Evolutionary conservation across 2,888 invertebrate species (phyloP).

Genomic region (Bimastos eiseni): DNA sequence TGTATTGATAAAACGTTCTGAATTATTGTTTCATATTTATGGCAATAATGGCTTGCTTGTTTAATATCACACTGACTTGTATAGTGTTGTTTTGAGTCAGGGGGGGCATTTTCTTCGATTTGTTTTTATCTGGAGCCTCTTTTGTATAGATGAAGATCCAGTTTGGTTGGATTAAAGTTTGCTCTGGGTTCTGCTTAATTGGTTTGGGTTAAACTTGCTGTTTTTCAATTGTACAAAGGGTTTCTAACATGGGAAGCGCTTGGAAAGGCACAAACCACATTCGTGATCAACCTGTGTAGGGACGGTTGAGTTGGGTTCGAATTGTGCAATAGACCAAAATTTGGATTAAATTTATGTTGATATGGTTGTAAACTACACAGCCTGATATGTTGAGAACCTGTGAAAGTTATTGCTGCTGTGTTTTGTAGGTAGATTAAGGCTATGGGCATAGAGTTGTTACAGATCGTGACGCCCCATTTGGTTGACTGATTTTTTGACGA

Average conservation of each 20-base stretch:
- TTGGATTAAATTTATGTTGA: neutral
- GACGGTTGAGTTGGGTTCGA: neutral
- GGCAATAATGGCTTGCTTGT: neutral
- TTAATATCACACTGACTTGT: neutral
- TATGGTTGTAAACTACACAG: neutral
- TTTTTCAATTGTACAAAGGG: too few species aligned
- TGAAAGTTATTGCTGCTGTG: too few species aligned
- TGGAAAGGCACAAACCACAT: too few species aligned
- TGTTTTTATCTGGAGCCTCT: neutral
- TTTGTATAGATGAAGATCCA: too few species aligned
- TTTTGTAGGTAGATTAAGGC: neutral
- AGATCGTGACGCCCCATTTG: neutral
- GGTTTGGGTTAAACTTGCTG: too few species aligned
- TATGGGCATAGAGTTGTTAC: neutral
- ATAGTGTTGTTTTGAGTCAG: neutral
- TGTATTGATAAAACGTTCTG: neutral
- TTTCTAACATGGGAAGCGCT: too few species aligned
- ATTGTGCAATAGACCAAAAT: neutral
- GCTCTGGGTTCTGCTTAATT: too few species aligned
- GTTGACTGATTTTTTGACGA: neutral
- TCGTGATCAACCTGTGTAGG: too few species aligned
- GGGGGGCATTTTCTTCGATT: neutral
- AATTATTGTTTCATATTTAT: neutral
- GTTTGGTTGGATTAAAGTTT: too few species aligned
- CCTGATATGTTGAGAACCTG: neutral